phyloP scores from a whole-genome alignment of 2,888 invertebrate genomes.

The Palloptera scutellata region DNA sequence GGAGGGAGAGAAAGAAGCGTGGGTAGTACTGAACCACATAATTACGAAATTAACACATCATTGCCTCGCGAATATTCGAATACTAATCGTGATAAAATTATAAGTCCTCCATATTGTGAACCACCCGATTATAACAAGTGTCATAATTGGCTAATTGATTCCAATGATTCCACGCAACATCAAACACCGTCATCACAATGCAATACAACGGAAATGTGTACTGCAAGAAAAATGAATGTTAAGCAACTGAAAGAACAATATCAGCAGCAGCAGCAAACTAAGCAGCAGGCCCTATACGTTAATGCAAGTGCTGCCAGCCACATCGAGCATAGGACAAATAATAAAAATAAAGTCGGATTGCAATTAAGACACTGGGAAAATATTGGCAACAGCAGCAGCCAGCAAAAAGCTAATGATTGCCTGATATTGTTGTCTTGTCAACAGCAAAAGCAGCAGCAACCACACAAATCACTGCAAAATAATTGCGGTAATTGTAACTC shows the following conservation, averaged over 20 bases:
- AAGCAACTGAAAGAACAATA: constrained; percentile 42
- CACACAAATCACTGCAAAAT: constrained; percentile 18
- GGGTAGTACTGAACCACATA: not conserved
- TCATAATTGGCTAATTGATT: no score
- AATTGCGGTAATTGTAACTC: no score
- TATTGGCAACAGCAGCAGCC: constrained; percentile 37
- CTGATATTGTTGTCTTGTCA: constrained; percentile 13
- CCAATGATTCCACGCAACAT: no score
- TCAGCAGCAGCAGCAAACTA: constrained; percentile 37
- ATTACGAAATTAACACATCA: not conserved
- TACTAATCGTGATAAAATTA: not conserved
- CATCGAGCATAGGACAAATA: not conserved
- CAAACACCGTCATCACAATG: not conserved
- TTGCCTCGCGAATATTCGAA: constrained; percentile 5
- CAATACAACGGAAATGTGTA: constrained; percentile 14
- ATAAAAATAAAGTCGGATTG: constrained; percentile 41
- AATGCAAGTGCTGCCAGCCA: no score
- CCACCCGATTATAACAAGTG: constrained; percentile 24
- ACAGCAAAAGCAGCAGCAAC: constrained; percentile 14
- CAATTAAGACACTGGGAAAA: constrained; percentile 44
- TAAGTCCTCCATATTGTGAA: constrained; percentile 30
- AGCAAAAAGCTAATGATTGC: constrained; percentile 22
- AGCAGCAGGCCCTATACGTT: no score
- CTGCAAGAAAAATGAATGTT: constrained; percentile 37
- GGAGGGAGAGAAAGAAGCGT: not conserved